phyloP scores from a whole-genome alignment of 2,797 vertebrate genomes.

The Fratercula arctica region DNA sequence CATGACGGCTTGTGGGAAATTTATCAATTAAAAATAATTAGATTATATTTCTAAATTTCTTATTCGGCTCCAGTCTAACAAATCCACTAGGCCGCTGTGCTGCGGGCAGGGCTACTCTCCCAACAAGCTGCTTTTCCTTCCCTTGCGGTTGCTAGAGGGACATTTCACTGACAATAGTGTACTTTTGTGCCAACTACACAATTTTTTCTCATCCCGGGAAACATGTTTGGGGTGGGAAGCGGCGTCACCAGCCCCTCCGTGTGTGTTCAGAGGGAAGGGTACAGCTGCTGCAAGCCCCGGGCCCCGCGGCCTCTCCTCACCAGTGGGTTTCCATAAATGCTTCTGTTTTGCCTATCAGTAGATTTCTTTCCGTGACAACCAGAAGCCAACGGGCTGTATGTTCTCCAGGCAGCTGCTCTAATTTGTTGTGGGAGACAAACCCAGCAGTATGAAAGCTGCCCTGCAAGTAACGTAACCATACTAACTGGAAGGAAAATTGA shows the following conservation, averaged over 20 bases:
- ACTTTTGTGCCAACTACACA: not conserved
- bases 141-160: not conserved
- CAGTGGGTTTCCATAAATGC: not conserved
- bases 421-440: not conserved
- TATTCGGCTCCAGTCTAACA: not conserved
- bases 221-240: not conserved
- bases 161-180: not conserved
- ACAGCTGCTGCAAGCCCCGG: not conserved
- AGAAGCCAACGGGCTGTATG: constrained; percentile 21
- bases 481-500: not conserved
- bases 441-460: not conserved
- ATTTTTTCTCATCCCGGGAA: not conserved
- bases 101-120: not conserved
- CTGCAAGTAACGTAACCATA: not conserved
- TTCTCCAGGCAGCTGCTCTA: constrained; percentile 7
- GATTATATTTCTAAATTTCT: not conserved
- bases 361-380: not conserved
- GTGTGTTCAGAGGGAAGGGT: not conserved
- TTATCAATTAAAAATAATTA: not conserved
- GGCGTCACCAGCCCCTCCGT: not conserved
- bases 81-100: not conserved
- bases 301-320: not conserved
- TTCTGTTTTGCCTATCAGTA: not conserved
- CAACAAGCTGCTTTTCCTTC: not conserved
- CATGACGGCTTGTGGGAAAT: not conserved